Evolutionary conservation across 2,888 invertebrate genomes (phyloP).

Genomic region (Seira sanloemensis): DNA sequence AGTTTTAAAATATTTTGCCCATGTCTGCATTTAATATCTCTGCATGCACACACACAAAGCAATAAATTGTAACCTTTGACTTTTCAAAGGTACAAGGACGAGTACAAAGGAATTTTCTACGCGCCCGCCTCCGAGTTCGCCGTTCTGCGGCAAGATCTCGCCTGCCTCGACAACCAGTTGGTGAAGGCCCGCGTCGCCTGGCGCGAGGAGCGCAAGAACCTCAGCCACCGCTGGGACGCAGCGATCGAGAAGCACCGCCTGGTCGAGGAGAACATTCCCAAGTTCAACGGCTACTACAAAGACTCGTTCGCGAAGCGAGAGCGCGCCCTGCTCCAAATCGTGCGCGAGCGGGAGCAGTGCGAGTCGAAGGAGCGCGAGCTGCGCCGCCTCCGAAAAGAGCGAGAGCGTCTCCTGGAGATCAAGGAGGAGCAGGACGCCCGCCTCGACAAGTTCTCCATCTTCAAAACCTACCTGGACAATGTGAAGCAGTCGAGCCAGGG

Average conservation of each 20-base stretch:
- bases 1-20: too few relatives aligned
- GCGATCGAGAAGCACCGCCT: slow-evolving; percentile 53
- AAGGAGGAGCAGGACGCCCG: slow-evolving; percentile 54
- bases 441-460: slow-evolving; percentile 65
- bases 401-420: slow-evolving; percentile 46
- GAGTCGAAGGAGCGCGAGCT: slow-evolving; percentile 60
- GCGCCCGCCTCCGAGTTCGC: slow-evolving; percentile 67
- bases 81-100: too few relatives aligned
- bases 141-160: slow-evolving; percentile 55
- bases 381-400: slow-evolving; percentile 60
- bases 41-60: too few relatives aligned
- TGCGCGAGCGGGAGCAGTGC: slow-evolving; percentile 51
- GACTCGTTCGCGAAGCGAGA: slow-evolving; percentile 66
- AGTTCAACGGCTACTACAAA: slow-evolving; percentile 69
- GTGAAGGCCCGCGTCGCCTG: slow-evolving; percentile 64
- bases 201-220: slow-evolving; percentile 46
- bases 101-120: slow-evolving; percentile 42
- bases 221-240: slow-evolving; percentile 63
- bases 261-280: slow-evolving; percentile 52
- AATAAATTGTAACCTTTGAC: too few relatives aligned
- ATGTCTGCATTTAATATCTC: too few relatives aligned
- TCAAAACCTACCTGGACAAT: slow-evolving; percentile 68
- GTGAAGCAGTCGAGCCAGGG: slow-evolving; percentile 69
- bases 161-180: slow-evolving; percentile 69
- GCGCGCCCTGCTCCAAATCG: slow-evolving; percentile 55